Evolutionary conservation across 2,888 invertebrate species (phyloP), one percentile per base, ranked within the genome.

Genomic region (Bombylius discolor): DNA sequence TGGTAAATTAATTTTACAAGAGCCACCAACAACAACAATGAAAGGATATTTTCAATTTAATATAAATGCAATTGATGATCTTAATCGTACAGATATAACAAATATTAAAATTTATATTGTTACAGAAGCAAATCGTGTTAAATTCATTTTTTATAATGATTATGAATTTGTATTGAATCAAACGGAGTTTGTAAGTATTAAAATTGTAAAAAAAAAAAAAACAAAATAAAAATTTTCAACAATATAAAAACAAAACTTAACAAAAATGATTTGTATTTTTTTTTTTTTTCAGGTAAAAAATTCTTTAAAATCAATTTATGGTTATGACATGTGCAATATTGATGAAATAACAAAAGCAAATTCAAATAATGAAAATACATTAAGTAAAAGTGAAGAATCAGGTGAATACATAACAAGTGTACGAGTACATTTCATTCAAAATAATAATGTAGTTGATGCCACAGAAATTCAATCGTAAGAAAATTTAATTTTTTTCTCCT

Each of bases 31-130:
- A 1, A 67, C 70, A 8, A 71, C 73, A 53, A 82, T 82, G 81
- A 74, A 74, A 34, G 84, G 84, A 57, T 80, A 78, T 73, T 81
- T 83, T 64, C 74, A 75, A 61, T 82, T 84, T 61, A 61, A 76
- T 45, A 75, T 81, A 11, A 61, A 68, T 1, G 83, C 81, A 7
- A 68, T 68, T 5, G 84, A 84, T 64, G 62, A 74, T 77, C 79
- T 62, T 31, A 69, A 64, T 8, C 77, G 76, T 45, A 65, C 56
- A 0, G 79, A 76, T 62, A 69, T 62, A 7, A 69, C 79, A 1
- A 65, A 68, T 8, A 78, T 80, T 5, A 79, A 79, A 63, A 71
- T 84, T 48, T 82, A 79, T 67, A 70, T 84, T 51, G 76, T 84
- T 53, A 77, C 81, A 0, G 72, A 77, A 5, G 69, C 70, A 46